Evolutionary conservation across 2,797 vertebrate species (phyloP), one percentile per base, ranked within the genome.

Genomic region (Schizothorax lantsangensis): DNA sequence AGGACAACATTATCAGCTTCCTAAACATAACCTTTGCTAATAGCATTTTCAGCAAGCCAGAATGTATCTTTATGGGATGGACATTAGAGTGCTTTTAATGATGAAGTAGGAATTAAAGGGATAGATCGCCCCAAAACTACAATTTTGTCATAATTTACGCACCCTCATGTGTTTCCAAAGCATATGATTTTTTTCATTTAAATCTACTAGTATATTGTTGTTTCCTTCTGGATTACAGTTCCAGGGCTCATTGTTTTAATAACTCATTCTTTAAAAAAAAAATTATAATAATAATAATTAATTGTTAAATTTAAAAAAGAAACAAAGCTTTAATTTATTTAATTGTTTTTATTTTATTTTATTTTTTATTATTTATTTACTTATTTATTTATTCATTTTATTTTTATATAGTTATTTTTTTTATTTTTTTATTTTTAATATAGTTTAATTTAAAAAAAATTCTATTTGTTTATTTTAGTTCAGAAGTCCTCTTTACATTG

Each of bases 1-100:
- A 80, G 71, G 72, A 75, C 81, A 74, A 57, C 66, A 85, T 59
- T 79, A 54, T 79, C 75, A 85, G 77, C 75, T 57, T 79, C 84
- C 84, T 79, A 59, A 79, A 79, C 36, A 72, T 59, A 71, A 47
- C 36, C 9, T 78, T 78, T 43, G 49, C 83, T 84, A 68, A 57
- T 43, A 54, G 74, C 84, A 40, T 79, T 85, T 84, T 38, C 59
- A 66, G 21, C 40, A 68, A 68, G 73, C 73, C 73, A 84, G 59
- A 68, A 68, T 84, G 45, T 54, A 66, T 40, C 69, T 83, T 59
- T 83, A 73, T 57, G 36, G 23, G 33, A 15, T 71, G 66, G 49
- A 57, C 52, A 38, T 57, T 73, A 83, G n/a, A 73, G 52, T 47
- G 54, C 21, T 84, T 84, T 84, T 74, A 64, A 84, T 73, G 52